phyloP scores from a whole-genome alignment of 2,113 vertebrate genomes.

The Brachyhypopomus occidentalis region DNA sequence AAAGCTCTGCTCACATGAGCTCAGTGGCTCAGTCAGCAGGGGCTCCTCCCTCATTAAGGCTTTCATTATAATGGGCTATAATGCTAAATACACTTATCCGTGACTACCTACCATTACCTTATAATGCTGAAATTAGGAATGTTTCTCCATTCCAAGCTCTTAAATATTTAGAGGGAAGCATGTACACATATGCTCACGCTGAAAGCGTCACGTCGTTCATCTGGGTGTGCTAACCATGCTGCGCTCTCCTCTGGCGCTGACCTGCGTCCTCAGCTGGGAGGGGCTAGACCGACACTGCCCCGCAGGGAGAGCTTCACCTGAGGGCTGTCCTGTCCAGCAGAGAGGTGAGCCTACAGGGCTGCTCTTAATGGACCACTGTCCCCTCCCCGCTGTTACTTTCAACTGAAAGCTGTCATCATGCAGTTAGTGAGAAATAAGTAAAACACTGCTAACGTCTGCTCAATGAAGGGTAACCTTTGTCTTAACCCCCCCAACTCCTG shows the following conservation, averaged over 20 bases:
- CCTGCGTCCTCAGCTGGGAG: conserved; percentile 25
- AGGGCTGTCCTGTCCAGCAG: conserved; percentile 43
- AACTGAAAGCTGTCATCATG: conserved; percentile 57
- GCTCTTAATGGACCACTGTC: conserved; percentile 53
- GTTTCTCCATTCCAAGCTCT: neutral
- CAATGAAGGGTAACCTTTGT: conserved; percentile 40
- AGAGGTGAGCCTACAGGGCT: conserved; percentile 47
- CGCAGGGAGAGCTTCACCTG: conserved; percentile 42
- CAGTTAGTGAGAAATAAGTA: conserved; percentile 47
- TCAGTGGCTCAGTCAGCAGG: conserved; percentile 72
- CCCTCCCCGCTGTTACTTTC: conserved; percentile 60
- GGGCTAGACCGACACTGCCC: conserved; percentile 23
- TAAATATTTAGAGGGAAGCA: neutral
- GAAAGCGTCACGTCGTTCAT: neutral
- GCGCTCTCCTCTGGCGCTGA: neutral
- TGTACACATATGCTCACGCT: neutral
- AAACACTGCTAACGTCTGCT: conserved; percentile 38
- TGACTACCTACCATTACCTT: conserved; percentile 41
- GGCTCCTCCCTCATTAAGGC: conserved; percentile 64
- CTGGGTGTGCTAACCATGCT: neutral
- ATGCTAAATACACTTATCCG: conserved; percentile 69
- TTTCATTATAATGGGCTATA: conserved; percentile 68
- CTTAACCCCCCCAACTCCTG: neutral
- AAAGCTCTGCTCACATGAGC: conserved; percentile 71
- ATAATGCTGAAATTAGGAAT: too few species aligned